A percentile compares a stretch with the other conserved stretches of the same genome.
Conservation (phyloP, 2,113 vertebrate species). For the Periophthalmodon schlosseri region DNA sequence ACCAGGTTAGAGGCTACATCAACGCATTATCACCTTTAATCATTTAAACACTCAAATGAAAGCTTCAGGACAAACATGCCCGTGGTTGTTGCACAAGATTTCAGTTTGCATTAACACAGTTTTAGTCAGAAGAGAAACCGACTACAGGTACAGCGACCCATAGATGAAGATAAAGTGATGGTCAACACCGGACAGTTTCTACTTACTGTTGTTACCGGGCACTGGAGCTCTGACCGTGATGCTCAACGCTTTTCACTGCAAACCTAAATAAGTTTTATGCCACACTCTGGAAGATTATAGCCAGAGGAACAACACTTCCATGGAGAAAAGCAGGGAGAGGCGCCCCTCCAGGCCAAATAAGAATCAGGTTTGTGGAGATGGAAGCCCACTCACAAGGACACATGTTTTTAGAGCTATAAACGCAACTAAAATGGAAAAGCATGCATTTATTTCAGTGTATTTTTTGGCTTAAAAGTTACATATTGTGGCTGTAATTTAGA, state of each 20-base stretch:
- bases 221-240: not conserved
- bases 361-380: too few relatives aligned
- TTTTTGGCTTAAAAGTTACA: too few relatives aligned
- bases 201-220: not conserved
- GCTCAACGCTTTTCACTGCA: not conserved
- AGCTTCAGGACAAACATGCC: not conserved
- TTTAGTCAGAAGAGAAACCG: not conserved
- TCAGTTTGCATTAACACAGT: not conserved
- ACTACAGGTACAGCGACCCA: not conserved
- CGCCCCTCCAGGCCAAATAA: too few relatives aligned
- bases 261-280: not conserved
- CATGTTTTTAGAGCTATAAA: too few relatives aligned
- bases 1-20: not conserved
- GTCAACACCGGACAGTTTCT: not conserved
- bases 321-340: too few relatives aligned
- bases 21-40: slow-evolving; percentile 15
- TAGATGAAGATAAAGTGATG: too few relatives aligned
- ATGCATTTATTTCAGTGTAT: too few relatives aligned
- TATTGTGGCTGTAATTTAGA: too few relatives aligned
- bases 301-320: too few relatives aligned
- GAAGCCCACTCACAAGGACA: too few relatives aligned
- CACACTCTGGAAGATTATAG: too few relatives aligned
- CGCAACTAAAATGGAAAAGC: too few relatives aligned
- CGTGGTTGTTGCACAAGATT: not conserved
- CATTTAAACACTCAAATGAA: slow-evolving; percentile 1